These are phyloP conservation scores for Conus canariensis DNA, from an alignment of 2,888 invertebrate species.

Conservation along the genomic window DNA sequence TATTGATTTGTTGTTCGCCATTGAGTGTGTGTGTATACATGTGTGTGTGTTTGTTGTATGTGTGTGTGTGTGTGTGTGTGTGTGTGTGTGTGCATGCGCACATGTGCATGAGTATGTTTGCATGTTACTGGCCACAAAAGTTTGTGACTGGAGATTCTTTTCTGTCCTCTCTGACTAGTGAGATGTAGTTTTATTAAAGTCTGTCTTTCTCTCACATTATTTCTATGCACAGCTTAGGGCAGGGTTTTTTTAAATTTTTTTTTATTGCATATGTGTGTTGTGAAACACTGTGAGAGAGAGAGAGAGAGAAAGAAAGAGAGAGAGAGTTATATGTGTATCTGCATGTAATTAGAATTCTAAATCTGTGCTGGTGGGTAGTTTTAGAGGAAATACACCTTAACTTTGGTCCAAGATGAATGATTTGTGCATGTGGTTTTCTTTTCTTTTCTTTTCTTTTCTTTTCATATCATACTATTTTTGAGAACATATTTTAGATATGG, in stretches of 20 bases:
- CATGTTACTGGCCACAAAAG: background rate
- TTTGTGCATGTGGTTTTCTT: no score
- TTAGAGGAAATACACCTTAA: background rate
- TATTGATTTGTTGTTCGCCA: no score
- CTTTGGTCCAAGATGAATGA: no score
- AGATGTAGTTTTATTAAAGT: background rate
- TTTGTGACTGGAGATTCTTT: background rate
- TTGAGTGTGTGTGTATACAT: background rate
- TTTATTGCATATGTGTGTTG: conserved; percentile 6
- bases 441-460: no score
- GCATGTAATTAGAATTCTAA: background rate
- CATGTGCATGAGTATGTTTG: background rate
- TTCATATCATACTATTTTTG: no score
- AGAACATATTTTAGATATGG: no score
- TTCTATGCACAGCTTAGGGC: background rate
- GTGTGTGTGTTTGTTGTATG: conserved; percentile 38
- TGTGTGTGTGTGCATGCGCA: background rate
- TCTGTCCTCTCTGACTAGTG: no score
- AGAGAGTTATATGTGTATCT: background rate
- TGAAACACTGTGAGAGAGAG: background rate
- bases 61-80: conserved; percentile 22
- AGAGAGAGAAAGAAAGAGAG: background rate
- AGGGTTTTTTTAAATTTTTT: background rate
- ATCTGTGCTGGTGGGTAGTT: background rate
- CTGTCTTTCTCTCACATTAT: no score